Conservation (phyloP, 2,888 invertebrate genomes). For the Chelonus formosanus region DNA sequence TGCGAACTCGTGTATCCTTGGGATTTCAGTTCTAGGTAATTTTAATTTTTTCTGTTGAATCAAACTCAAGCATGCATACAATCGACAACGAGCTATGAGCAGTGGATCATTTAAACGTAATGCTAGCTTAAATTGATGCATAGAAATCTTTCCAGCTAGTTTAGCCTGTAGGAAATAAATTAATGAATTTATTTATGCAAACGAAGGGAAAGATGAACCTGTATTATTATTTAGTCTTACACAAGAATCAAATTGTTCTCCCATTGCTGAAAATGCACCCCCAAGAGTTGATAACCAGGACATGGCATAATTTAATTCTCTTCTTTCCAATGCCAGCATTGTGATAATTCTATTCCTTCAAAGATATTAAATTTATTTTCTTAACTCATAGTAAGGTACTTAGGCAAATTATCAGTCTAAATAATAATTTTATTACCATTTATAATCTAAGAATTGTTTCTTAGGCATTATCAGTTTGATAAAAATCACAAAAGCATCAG, state of each 20-base stretch:
- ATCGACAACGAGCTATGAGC: slow-evolving; percentile 81
- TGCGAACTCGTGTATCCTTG: slow-evolving; percentile 67
- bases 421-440: slow-evolving; percentile 69
- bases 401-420: neutral
- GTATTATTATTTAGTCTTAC: slow-evolving; percentile 66
- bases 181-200: slow-evolving; percentile 30
- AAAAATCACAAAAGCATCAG: slow-evolving; percentile 41
- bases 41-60: slow-evolving; percentile 82
- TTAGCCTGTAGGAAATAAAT: slow-evolving; percentile 72
- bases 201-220: too few relatives aligned
- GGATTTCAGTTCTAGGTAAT: slow-evolving; percentile 72
- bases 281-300: slow-evolving; percentile 97
- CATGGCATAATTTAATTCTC: slow-evolving; percentile 84
- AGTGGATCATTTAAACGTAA: slow-evolving; percentile 83
- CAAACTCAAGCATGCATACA: slow-evolving; percentile 87
- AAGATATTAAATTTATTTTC: slow-evolving; percentile 29
- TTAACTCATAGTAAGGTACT: neutral
- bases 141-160: slow-evolving; percentile 87
- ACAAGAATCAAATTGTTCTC: slow-evolving; percentile 83
- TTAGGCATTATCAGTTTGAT: slow-evolving; percentile 70
- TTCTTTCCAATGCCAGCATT: slow-evolving; percentile 69
- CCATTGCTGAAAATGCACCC: slow-evolving; percentile 94
- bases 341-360: slow-evolving; percentile 68
- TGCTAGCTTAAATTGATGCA: slow-evolving; percentile 84
- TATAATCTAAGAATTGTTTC: slow-evolving; percentile 74